phyloP scores from a whole-genome alignment of 2,113 vertebrate species.

The Pachycephala philippinensis region DNA sequence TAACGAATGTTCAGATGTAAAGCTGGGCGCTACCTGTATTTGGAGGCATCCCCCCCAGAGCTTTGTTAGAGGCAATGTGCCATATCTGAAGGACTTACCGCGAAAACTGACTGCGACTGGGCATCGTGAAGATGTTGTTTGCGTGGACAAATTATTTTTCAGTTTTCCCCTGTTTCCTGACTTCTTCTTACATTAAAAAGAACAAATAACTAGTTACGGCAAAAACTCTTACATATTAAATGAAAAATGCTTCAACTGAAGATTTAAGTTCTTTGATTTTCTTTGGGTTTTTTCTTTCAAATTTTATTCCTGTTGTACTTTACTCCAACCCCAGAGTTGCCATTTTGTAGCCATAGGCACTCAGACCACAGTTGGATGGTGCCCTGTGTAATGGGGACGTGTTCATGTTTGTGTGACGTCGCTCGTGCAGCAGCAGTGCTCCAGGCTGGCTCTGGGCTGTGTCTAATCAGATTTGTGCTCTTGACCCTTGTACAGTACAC shows the following conservation, averaged over 20 bases:
- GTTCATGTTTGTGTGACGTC: accelerated
- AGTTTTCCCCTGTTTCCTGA: not conserved
- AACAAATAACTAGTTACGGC: not conserved
- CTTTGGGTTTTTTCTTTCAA: not conserved
- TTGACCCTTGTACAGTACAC: not conserved
- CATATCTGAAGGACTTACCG: not conserved
- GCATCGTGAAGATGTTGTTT: not conserved
- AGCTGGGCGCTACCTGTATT: not conserved
- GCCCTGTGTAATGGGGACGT: not conserved
- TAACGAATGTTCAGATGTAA: not conserved
- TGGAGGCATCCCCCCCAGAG: not conserved
- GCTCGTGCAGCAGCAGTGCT: not conserved
- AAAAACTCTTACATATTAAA: not conserved
- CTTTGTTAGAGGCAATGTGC: accelerated
- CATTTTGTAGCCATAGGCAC: not conserved
- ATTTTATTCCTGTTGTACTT: not conserved
- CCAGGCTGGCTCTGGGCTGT: not conserved
- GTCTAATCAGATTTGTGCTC: not conserved
- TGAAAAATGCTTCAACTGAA: not conserved
- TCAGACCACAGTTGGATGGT: not conserved
- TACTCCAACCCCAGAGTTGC: not conserved
- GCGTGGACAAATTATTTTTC: not conserved
- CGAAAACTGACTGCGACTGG: not conserved
- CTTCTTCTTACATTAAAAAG: not conserved
- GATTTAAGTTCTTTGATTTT: not conserved